These are phyloP conservation scores for Drosophila yakuba DNA, from an alignment of 1,140 invertebrate genomes.

Conservation along the genomic window DNA sequence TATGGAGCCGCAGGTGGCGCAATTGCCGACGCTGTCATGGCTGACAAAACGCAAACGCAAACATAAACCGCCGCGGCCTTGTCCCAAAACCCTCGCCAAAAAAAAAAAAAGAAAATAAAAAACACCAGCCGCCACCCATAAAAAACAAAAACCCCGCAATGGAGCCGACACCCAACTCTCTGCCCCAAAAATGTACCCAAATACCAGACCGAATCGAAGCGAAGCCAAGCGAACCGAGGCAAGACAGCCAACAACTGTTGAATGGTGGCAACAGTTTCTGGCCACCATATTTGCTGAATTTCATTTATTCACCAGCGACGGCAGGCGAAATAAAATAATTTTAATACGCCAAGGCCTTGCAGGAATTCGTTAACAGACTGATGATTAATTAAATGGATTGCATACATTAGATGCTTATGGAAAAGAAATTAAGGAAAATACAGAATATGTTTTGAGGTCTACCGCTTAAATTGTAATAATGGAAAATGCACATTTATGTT, in stretches of 20 bases:
- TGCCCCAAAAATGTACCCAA: neutral
- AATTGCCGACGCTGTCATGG: conserved; percentile 64
- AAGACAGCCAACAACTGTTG: conserved; percentile 62
- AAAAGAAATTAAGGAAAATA: neutral
- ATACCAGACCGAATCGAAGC: conserved; percentile 13
- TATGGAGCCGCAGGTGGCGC: conserved; percentile 75
- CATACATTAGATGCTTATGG: no score
- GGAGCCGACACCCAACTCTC: neutral
- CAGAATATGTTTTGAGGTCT: no score
- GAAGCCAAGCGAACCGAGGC: conserved; percentile 22
- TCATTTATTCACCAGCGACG: conserved; percentile 61
- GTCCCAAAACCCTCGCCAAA: conserved; percentile 39
- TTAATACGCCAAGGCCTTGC: conserved; percentile 33
- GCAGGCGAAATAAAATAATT: conserved; percentile 42
- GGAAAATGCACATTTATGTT: no score
- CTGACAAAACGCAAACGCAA: conserved; percentile 79
- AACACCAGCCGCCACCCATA: neutral
- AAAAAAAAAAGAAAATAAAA: neutral
- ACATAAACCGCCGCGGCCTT: conserved; percentile 74
- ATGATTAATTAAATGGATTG: neutral
- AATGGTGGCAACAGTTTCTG: conserved; percentile 50
- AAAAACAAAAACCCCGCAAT: neutral
- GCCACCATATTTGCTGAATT: conserved; percentile 33
- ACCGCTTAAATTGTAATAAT: no score
- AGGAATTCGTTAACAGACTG: neutral